Conservation (phyloP, 2,113 vertebrate genomes). For the Opisthocomus hoazin region DNA sequence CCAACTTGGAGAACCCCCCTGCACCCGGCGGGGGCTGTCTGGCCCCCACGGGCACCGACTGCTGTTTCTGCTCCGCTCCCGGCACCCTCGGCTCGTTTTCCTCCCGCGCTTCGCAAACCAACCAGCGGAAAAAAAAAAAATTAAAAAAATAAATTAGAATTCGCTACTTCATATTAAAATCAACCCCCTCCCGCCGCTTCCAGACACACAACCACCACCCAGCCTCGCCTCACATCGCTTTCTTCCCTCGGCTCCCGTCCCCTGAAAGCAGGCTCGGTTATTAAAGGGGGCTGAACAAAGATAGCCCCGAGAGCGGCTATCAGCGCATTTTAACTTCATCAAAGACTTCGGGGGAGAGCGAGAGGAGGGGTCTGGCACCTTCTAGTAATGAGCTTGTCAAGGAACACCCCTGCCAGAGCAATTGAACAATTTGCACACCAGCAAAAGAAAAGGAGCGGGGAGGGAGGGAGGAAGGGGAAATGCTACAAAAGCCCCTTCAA, state of each 20-base stretch:
- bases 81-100: not conserved
- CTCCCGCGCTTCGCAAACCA: not conserved
- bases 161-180: not conserved
- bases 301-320: constrained; percentile 51
- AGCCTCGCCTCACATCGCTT: constrained; percentile 27
- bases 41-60: not conserved
- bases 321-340: constrained; percentile 66
- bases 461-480: constrained; percentile 50
- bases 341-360: constrained; percentile 63
- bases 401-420: constrained; percentile 80
- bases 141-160: too few species aligned
- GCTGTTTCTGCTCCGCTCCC: not conserved
- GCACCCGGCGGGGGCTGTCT: not conserved
- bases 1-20: constrained; percentile 34
- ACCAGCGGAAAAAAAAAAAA: not conserved
- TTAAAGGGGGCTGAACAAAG: constrained; percentile 55
- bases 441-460: constrained; percentile 72
- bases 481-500: constrained; percentile 71
- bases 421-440: constrained; percentile 81
- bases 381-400: constrained; percentile 82
- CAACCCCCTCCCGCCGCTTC: not conserved
- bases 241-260: constrained; percentile 17
- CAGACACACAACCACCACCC: not conserved
- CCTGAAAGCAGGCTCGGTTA: constrained; percentile 40
- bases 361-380: constrained; percentile 74